Percentiles rank a stretch among this genome's conserved stretches.
Evolutionary conservation across 2,797 vertebrate genomes (phyloP).

Genomic region (Lutjanus argentimaculatus): DNA sequence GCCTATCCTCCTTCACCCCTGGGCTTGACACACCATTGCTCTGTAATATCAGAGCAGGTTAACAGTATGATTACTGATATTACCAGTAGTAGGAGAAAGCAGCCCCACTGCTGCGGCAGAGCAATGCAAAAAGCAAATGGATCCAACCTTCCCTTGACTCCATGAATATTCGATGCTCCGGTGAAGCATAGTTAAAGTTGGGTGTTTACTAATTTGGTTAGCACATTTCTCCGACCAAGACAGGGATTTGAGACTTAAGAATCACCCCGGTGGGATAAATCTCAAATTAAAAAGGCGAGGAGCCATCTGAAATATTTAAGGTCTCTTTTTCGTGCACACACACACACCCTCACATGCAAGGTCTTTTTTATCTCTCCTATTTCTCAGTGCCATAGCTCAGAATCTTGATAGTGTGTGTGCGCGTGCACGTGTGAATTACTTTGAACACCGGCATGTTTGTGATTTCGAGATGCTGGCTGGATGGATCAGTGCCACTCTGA

Average conservation of each 20-base stretch:
- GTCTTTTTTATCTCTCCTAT: slow-evolving; percentile 31
- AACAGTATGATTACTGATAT: slow-evolving; percentile 44
- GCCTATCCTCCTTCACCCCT: slow-evolving; percentile 18
- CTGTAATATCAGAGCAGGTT: slow-evolving; percentile 47
- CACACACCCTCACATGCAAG: slow-evolving; percentile 20
- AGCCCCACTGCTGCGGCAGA: background rate
- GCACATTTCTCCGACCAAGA: slow-evolving; percentile 44
- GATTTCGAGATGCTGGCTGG: slow-evolving; percentile 38
- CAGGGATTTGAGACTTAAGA: slow-evolving; percentile 27
- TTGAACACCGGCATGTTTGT: slow-evolving; percentile 47
- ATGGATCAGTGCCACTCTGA: slow-evolving; percentile 47
- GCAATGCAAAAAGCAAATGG: slow-evolving; percentile 26
- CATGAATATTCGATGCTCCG: slow-evolving; percentile 45
- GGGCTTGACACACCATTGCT: slow-evolving; percentile 39
- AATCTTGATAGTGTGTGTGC: slow-evolving; percentile 9
- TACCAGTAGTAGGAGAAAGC: slow-evolving; percentile 23
- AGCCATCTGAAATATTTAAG: slow-evolving; percentile 61
- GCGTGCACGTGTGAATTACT: slow-evolving; percentile 33
- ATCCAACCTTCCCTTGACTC: slow-evolving; percentile 14
- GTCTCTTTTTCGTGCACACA: slow-evolving; percentile 2
- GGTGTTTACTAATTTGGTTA: slow-evolving; percentile 62
- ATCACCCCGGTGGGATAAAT: slow-evolving; percentile 47
- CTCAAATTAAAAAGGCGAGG: slow-evolving; percentile 60
- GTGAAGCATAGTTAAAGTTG: slow-evolving; percentile 45
- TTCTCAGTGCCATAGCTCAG: slow-evolving; percentile 44